Conservation (phyloP, 1,140 invertebrate genomes). For the Gryon sp. region DNA sequence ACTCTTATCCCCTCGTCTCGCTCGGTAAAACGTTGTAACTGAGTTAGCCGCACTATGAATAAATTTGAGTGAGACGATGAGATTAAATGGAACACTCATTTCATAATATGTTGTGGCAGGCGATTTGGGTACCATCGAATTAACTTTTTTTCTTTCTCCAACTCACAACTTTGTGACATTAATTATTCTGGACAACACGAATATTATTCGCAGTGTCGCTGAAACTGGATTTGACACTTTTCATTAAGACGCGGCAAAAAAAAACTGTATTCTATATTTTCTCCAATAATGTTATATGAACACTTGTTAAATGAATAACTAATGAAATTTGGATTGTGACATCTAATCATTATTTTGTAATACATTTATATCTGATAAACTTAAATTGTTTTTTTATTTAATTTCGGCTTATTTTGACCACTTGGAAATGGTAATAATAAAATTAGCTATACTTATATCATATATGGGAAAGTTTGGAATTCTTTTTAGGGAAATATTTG, state of each 20-base stretch:
- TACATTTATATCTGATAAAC: no score
- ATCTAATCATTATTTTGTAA: no score
- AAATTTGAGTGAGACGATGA: slow-evolving; percentile 73
- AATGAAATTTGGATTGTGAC: no score
- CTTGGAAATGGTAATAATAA: no score
- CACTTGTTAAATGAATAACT: no score
- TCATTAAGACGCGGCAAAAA: slow-evolving; percentile 40
- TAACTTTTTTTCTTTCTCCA: slow-evolving; percentile 53
- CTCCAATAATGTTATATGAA: no score
- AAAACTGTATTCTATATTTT: no score
- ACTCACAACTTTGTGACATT: slow-evolving; percentile 40
- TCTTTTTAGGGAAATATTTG: no score
- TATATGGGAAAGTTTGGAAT: no score
- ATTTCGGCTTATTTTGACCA: no score
- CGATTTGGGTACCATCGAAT: slow-evolving; percentile 54
- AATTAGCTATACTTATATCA: no score
- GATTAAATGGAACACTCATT: slow-evolving; percentile 66
- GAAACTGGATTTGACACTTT: slow-evolving; percentile 47
- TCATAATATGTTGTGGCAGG: slow-evolving; percentile 70
- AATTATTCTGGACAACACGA: slow-evolving; percentile 47
- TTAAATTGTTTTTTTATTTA: no score
- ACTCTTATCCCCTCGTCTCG: slow-evolving; percentile 67
- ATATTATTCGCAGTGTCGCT: slow-evolving; percentile 32
- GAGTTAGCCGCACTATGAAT: slow-evolving; percentile 77
- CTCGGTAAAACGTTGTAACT: slow-evolving; percentile 75